These are phyloP conservation scores for Nomada ferruginata DNA, from an alignment of 2,888 invertebrate species.

Conservation along the genomic window DNA sequence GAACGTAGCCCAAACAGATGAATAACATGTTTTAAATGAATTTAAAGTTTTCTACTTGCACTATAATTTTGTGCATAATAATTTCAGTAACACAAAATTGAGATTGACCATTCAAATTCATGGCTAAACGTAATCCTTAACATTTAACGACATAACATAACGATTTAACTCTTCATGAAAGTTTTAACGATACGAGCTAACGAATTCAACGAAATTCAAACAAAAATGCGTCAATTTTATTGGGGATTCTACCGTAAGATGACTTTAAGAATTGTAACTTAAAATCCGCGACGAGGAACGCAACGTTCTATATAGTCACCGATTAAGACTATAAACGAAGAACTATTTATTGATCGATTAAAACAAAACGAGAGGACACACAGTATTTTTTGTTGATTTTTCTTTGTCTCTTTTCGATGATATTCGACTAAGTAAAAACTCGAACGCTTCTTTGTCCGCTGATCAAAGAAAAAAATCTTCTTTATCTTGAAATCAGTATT, in stretches of 20 bases:
- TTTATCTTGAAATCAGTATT: constrained; percentile 44
- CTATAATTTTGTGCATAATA: too few species aligned
- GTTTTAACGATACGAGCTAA: not conserved
- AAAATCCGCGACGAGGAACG: constrained; percentile 25
- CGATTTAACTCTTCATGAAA: constrained; percentile 6
- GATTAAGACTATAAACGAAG: constrained; percentile 22
- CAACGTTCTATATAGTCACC: constrained; percentile 28
- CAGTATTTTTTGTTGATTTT: constrained; percentile 9
- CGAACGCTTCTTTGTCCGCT: constrained; percentile 17
- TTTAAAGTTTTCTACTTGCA: too few species aligned
- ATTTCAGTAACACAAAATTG: too few species aligned
- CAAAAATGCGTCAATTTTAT: constrained; percentile 28
- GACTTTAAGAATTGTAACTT: constrained; percentile 9
- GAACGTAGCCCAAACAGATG: not conserved
- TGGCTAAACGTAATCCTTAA: too few species aligned
- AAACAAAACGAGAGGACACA: constrained; percentile 30
- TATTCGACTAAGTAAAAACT: constrained; percentile 12
- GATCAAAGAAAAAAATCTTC: constrained; percentile 6
- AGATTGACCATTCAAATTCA: too few species aligned
- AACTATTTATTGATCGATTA: constrained; percentile 45
- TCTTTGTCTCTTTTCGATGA: not conserved
- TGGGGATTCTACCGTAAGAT: not conserved
- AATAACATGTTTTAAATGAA: too few species aligned
- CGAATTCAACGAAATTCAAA: not conserved
- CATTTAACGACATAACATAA: not conserved